Conservation (phyloP, 1,140 invertebrate genomes). For the Drosophila tani region DNA sequence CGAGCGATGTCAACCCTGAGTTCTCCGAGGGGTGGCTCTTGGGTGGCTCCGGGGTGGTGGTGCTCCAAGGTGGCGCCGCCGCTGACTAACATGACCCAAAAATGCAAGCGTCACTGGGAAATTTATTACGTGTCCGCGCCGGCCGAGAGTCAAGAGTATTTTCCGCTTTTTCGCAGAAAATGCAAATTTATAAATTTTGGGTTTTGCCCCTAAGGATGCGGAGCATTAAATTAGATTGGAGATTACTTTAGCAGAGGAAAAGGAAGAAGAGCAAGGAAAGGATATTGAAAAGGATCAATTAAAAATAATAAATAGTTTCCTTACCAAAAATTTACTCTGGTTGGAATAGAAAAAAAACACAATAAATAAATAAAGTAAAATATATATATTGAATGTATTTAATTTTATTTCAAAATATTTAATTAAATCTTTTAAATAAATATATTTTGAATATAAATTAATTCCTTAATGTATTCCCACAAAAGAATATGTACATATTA, state of each 20-base stretch:
- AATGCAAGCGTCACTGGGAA: conserved; percentile 42
- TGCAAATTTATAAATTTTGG: background rate
- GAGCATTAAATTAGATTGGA: background rate
- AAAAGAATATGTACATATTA: no score
- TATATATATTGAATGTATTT: no score
- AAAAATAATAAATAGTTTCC: no score
- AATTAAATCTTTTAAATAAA: no score
- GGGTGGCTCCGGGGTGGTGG: background rate
- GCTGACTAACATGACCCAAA: conserved; percentile 49
- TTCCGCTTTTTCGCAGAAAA: conserved; percentile 8
- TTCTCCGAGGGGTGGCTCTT: background rate
- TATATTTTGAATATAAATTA: no score
- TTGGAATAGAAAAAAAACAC: no score
- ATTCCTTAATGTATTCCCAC: no score
- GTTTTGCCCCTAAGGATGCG: background rate
- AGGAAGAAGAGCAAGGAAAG: background rate
- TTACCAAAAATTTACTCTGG: no score
- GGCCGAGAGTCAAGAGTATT: conserved; percentile 15
- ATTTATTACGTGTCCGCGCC: conserved; percentile 45
- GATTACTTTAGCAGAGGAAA: background rate
- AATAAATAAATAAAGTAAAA: no score
- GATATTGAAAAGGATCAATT: background rate
- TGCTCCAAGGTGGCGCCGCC: conserved; percentile 3
- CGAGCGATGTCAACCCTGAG: conserved; percentile 47
- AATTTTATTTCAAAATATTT: no score